These are phyloP conservation scores for Hypocryptadius cinnamomeus DNA, from an alignment of 2,113 vertebrate species.

Conservation along the genomic window DNA sequence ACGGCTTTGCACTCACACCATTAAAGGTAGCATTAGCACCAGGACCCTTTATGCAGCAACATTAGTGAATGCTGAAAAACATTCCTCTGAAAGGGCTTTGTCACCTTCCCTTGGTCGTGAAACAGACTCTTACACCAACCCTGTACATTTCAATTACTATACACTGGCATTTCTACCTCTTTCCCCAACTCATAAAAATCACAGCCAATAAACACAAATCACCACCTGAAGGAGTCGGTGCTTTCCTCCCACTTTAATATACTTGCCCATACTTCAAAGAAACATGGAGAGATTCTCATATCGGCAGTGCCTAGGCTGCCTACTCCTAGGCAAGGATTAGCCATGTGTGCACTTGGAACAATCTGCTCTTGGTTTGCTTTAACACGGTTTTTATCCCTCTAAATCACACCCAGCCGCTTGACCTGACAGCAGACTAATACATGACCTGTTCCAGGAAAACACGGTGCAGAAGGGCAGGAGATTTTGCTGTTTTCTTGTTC, in stretches of 20 bases:
- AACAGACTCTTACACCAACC: constrained; percentile 37
- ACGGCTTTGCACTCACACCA: constrained; percentile 12
- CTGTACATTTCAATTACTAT: constrained; percentile 56
- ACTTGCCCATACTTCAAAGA: constrained; percentile 59
- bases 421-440: constrained; percentile 39
- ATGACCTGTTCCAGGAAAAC: not conserved
- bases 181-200: constrained; percentile 69
- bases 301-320: constrained; percentile 11
- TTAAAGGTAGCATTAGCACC: constrained; percentile 48
- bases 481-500: not conserved
- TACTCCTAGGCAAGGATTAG: constrained; percentile 54
- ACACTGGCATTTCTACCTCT: constrained; percentile 29
- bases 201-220: constrained; percentile 71
- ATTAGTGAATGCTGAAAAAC: constrained; percentile 32
- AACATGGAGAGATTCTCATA: not conserved
- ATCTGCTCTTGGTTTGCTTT: constrained; percentile 65
- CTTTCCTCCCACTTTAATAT: constrained; percentile 54
- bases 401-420: constrained; percentile 43
- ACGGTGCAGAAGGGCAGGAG: not conserved
- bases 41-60: constrained; percentile 2
- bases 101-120: constrained; percentile 49
- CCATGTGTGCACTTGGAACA: constrained; percentile 39
- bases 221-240: constrained; percentile 61
- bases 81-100: constrained; percentile 52
- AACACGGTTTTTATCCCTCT: constrained; percentile 50